A percentile compares a stretch with the other conserved stretches of the same genome.
Conservation (phyloP, 2,797 vertebrate genomes). For the Eulemur mongoz region DNA sequence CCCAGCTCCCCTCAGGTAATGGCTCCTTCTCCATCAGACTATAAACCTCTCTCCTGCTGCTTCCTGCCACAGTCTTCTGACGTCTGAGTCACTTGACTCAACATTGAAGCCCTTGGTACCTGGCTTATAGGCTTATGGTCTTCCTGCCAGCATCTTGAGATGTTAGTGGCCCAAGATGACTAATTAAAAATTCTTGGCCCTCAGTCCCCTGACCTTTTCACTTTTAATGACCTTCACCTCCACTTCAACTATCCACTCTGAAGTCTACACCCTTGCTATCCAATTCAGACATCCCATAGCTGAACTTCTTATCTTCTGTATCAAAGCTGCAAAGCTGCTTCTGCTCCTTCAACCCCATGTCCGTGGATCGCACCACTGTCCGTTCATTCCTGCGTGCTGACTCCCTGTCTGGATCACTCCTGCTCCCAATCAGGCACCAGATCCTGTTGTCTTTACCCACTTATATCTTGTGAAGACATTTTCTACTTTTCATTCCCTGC, state of each 20-base stretch:
- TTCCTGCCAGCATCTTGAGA: not conserved
- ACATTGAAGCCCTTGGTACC: not conserved
- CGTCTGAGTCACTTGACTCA: conserved; percentile 40
- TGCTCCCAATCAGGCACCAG: not conserved
- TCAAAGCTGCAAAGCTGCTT: not conserved
- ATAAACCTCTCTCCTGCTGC: not conserved
- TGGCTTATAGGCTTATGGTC: not conserved
- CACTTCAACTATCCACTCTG: not conserved
- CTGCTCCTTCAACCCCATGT: not conserved
- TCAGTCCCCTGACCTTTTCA: not conserved
- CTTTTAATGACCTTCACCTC: not conserved
- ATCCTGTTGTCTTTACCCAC: not conserved
- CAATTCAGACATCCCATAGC: not conserved
- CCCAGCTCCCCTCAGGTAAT: not conserved
- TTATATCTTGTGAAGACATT: not conserved
- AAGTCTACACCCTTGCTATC: not conserved
- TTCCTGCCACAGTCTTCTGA: not conserved
- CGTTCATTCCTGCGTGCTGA: not conserved
- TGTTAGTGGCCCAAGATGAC: not conserved
- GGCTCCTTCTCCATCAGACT: not conserved
- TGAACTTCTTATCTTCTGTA: not conserved
- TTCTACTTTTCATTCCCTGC: not conserved
- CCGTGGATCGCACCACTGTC: not conserved
- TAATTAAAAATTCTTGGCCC: not conserved
- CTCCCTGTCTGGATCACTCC: not conserved